These are phyloP conservation scores for Choloepus didactylus DNA, from an alignment of 2,797 vertebrate species.

Conservation along the genomic window DNA sequence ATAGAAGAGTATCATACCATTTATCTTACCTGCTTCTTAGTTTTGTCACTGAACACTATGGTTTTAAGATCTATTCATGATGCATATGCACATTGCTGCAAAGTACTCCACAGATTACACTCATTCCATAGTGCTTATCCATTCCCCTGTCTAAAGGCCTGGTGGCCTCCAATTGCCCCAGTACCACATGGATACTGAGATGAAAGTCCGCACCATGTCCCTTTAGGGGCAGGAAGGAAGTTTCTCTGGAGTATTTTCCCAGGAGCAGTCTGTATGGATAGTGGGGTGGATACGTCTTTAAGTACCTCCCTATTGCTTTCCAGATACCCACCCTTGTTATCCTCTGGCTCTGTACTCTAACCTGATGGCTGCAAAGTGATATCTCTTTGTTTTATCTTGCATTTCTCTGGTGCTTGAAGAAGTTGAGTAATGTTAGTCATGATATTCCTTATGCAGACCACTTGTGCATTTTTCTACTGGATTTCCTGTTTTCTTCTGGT, in stretches of 20 bases:
- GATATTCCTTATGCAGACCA: background rate
- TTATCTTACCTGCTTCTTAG: background rate
- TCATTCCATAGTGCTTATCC: background rate
- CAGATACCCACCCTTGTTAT: background rate
- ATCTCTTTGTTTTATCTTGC: background rate
- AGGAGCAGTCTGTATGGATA: no score
- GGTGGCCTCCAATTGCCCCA: background rate
- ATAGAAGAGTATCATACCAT: background rate
- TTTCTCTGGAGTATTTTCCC: background rate
- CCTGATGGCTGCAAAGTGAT: background rate
- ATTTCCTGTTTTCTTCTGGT: background rate
- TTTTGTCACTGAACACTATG: background rate
- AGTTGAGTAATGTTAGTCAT: background rate
- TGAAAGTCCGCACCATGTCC: no score
- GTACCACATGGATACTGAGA: background rate
- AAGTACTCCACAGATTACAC: background rate
- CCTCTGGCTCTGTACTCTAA: background rate
- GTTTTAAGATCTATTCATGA: background rate
- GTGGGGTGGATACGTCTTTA: accelerated
- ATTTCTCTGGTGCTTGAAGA: background rate
- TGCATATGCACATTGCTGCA: background rate
- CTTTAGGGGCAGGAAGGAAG: background rate
- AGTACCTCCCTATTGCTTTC: background rate
- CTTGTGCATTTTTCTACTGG: background rate
- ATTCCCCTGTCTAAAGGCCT: background rate